These are phyloP conservation scores for Leptinotarsa haldemani DNA, from an alignment of 2,888 invertebrate species.

Conservation along the genomic window DNA sequence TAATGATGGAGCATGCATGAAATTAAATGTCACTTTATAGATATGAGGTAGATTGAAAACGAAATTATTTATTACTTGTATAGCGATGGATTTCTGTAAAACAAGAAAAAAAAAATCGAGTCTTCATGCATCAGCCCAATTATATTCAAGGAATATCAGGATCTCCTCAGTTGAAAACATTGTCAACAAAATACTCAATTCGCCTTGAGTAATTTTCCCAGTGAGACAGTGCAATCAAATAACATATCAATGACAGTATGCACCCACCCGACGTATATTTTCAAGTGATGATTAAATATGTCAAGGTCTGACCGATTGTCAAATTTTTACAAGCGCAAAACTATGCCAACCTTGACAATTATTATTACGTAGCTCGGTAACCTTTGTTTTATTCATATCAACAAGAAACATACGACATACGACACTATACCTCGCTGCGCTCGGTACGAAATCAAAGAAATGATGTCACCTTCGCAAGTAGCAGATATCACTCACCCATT, in stretches of 20 bases:
- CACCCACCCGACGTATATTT: slow-evolving; percentile 24
- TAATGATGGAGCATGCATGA: too few species aligned
- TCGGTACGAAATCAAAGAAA: slow-evolving; percentile 14
- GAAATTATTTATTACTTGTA: too few species aligned
- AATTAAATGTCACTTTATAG: too few species aligned
- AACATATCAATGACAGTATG: not conserved
- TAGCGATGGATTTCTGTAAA: too few species aligned
- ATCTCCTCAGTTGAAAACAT: too few species aligned
- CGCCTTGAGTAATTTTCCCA: not conserved
- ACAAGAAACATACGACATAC: slow-evolving; percentile 11
- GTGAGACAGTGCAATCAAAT: not conserved
- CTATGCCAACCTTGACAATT: slow-evolving; percentile 31
- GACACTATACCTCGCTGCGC: not conserved
- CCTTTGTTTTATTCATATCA: slow-evolving; percentile 20
- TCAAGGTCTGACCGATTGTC: slow-evolving; percentile 36
- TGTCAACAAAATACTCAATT: too few species aligned
- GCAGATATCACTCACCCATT: slow-evolving; percentile 5
- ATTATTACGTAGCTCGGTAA: slow-evolving; percentile 18
- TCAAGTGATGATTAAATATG: slow-evolving; percentile 39
- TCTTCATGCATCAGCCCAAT: too few species aligned
- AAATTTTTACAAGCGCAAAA: slow-evolving; percentile 36
- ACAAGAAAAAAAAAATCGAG: too few species aligned
- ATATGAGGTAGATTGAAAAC: too few species aligned
- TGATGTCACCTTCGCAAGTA: slow-evolving; percentile 10
- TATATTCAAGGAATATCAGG: too few species aligned